A percentile compares a stretch with the other conserved stretches of the same genome.
Conservation (phyloP, 2,113 vertebrate species). For the Ploceus nigricollis region DNA sequence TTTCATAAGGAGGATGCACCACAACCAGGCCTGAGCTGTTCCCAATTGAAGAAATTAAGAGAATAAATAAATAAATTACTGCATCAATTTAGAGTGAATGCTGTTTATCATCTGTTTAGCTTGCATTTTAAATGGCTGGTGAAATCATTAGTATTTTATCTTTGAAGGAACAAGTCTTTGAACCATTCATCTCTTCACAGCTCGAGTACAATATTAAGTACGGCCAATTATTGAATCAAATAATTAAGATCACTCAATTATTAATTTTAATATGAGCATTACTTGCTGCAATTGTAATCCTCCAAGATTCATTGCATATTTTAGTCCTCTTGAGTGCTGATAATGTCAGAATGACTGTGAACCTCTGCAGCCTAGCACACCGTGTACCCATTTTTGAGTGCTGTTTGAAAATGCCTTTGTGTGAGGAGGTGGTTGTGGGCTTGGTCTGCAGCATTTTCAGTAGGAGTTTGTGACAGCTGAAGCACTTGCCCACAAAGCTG, state of each 20-base stretch:
- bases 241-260: background rate
- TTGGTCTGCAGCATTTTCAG: background rate
- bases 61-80: background rate
- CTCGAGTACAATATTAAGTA: accelerated
- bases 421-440: background rate
- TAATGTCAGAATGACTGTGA: background rate
- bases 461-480: background rate
- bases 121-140: background rate
- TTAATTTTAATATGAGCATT: background rate
- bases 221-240: background rate
- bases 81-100: background rate
- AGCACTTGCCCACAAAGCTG: background rate
- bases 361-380: background rate
- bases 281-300: background rate
- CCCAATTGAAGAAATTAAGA: background rate
- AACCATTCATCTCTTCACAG: background rate
- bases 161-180: background rate
- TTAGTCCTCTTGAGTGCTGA: background rate
- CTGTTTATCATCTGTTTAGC: background rate
- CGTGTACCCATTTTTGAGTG: background rate
- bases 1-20: background rate
- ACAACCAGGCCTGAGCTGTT: background rate
- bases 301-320: background rate
- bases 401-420: background rate
- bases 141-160: background rate